Evolutionary conservation across 2,797 vertebrate genomes (phyloP).

Genomic region (Poecilia velifera): DNA sequence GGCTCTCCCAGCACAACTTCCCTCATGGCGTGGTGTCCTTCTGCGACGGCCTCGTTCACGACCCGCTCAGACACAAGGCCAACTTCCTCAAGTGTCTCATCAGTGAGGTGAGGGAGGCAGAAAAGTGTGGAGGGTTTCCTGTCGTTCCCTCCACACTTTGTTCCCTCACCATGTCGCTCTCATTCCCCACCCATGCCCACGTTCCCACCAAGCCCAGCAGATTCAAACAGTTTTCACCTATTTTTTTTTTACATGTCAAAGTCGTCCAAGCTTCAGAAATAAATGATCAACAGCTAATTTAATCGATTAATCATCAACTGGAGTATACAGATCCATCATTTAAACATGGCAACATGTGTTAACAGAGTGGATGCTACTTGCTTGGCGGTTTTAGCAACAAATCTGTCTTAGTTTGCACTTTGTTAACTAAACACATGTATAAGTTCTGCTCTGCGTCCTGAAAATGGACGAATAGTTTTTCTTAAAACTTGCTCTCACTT

Average conservation of each 20-base stretch:
- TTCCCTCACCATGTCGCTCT: neutral
- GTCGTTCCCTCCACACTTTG: neutral
- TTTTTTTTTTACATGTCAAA: neutral
- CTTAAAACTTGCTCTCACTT: neutral
- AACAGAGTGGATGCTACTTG: neutral
- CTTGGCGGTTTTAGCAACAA: neutral
- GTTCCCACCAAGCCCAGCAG: neutral
- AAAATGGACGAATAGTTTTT: neutral
- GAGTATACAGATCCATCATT: neutral
- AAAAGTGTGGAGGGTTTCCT: neutral
- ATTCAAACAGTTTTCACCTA: neutral
- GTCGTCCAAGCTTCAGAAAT: neutral
- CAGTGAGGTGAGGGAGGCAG: slow-evolving; percentile 80
- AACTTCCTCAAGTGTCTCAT: slow-evolving; percentile 95
- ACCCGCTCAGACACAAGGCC: slow-evolving; percentile 95
- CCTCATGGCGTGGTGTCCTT: slow-evolving; percentile 96
- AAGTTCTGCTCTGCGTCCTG: neutral
- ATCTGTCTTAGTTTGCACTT: neutral
- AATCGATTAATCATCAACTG: too few relatives aligned
- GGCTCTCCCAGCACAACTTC: slow-evolving; percentile 99
- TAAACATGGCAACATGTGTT: neutral
- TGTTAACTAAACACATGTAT: neutral
- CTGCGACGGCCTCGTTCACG: slow-evolving; percentile 95
- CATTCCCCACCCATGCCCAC: neutral
- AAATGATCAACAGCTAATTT: neutral